Base-by-base conservation (phyloP, 1,140 invertebrate genomes). In the Anoplolepis gracilipes region DNA sequence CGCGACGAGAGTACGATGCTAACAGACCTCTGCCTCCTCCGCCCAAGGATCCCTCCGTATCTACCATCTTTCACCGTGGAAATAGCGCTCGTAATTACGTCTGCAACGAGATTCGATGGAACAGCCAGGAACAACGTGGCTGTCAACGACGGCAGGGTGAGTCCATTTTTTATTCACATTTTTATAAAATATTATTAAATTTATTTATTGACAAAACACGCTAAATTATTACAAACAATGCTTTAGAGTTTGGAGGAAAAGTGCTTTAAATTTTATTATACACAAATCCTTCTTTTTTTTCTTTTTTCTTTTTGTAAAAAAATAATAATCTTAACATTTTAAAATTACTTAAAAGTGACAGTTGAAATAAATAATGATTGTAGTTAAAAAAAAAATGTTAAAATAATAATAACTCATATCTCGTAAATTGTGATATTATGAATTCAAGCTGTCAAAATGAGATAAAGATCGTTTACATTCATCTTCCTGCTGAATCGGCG, bases 41-140 rank as follows among this genome's bases (percentile, higher is more conserved):
- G 16, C 93, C 93, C 8, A 90, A 77, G 62, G 92, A 92, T 7
- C 16, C 85, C 13, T 72, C 73, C 91, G 53, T 79, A 65, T n/a
- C n/a, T n/a, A n/a, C n/a, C n/a, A 46, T 10, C 76, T 8, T 4
- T n/a, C 25, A 79, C 1, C 69, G 19, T 55, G 6, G 46, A n/a
- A 55, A 49, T 16, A 39, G n/a, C 6, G 55, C 8, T 8, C 88
- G 70, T 28, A 82, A 62, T 65, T 73, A 75, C 22, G 25, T 16
- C 3, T 73, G 49, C 16, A 86, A 75, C 3, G 89, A 89, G 3
- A 75, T 65, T 0, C 86, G 88, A 25, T 88, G 87, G 61, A 90
- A 73, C 53, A 2, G 7, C 13, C 55, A 97, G 92, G 95, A 97
- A 61, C 96, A 96, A 70, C 94, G 95, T 85, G 96, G 97, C 81